Evolutionary conservation across 2,797 vertebrate species (phyloP).

Genomic region (Crocidura indochinensis): DNA sequence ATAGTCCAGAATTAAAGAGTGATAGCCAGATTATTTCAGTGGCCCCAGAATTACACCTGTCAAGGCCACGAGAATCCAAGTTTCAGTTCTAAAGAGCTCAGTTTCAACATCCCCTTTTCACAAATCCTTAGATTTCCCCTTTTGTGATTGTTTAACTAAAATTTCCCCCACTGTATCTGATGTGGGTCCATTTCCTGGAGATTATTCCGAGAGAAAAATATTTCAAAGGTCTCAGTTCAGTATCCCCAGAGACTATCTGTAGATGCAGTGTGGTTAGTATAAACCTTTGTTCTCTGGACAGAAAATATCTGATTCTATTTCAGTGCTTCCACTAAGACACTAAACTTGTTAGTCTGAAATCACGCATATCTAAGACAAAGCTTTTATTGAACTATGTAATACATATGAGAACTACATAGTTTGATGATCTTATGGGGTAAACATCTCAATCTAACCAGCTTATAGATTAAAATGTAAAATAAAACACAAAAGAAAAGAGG

Average conservation of each 20-base stretch:
- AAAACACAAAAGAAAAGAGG: no score
- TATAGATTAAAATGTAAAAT: not conserved
- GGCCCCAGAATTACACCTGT: no score
- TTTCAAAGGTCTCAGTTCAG: not conserved
- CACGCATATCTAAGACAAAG: conserved; percentile 2
- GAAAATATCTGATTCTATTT: not conserved
- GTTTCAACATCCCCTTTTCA: conserved; percentile 2
- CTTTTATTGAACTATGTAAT: not conserved
- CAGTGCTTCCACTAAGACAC: not conserved
- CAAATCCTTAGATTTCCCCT: not conserved
- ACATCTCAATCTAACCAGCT: not conserved
- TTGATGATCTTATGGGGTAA: not conserved
- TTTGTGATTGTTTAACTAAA: not conserved
- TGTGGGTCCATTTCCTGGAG: not conserved
- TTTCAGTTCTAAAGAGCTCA: not conserved
- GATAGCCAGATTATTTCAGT: no score
- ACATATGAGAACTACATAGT: not conserved
- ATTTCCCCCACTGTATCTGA: not conserved
- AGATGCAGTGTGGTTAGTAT: not conserved
- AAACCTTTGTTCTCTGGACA: not conserved
- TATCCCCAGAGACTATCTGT: not conserved
- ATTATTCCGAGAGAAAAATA: not conserved
- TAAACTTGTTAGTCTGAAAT: not conserved
- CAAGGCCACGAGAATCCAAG: no score
- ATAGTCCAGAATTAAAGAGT: no score